These are phyloP conservation scores for Zoanthus solanderi DNA, from an alignment of 92 coral and sea anemone genomes.

Conservation along the genomic window DNA sequence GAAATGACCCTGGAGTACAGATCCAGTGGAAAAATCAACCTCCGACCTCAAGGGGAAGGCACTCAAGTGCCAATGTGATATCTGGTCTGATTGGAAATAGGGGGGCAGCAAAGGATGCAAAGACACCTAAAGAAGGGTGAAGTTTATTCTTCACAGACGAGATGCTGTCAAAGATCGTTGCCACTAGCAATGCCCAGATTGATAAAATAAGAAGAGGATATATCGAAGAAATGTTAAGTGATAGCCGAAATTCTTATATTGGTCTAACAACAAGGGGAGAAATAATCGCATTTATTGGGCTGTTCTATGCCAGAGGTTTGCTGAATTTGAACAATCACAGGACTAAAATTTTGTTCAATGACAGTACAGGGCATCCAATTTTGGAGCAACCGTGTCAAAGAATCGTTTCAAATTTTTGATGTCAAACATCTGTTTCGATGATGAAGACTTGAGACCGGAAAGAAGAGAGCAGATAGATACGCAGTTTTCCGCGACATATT, in stretches of 20 bases:
- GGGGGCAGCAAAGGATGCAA: not conserved
- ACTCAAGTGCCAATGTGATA: not conserved
- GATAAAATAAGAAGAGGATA: not conserved
- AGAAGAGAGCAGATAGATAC: not conserved
- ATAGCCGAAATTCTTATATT: not conserved
- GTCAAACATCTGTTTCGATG: conserved; percentile 10
- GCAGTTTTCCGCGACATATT: too few relatives aligned
- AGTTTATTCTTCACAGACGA: conserved; percentile 3
- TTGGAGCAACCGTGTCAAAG: not conserved
- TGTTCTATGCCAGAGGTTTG: not conserved
- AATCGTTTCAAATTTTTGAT: conserved; percentile 5
- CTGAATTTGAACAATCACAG: not conserved
- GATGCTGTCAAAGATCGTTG: not conserved
- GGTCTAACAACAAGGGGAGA: conserved; percentile 2
- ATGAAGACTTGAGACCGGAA: not conserved
- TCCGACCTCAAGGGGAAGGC: not conserved
- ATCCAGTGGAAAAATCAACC: conserved; percentile 12
- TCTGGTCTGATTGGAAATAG: not conserved
- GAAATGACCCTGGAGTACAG: not conserved
- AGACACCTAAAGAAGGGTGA: not conserved
- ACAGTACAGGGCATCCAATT: conserved; percentile 13
- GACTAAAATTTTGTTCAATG: not conserved
- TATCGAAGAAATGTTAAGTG: not conserved
- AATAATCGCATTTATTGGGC: not conserved
- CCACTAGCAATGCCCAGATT: not conserved